phyloP scores from a whole-genome alignment of 1,140 invertebrate species.

The Halesus radiatus region DNA sequence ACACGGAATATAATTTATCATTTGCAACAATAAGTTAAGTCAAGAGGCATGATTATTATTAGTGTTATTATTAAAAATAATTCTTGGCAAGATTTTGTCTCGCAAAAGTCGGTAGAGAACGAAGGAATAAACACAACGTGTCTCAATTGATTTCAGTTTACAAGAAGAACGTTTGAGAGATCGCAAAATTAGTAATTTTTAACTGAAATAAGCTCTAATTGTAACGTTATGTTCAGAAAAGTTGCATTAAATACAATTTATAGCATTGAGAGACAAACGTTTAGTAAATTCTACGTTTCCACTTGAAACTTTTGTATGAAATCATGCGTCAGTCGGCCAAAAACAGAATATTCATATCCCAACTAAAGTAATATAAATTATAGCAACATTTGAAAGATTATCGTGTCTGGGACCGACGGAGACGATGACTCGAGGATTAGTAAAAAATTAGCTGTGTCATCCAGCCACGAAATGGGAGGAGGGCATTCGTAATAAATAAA shows the following conservation, averaged over 20 bases:
- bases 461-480: neutral
- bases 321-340: neutral
- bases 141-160: no score
- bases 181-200: no score
- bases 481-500: slow-evolving; percentile 32
- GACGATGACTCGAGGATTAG: neutral
- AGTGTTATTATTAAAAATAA: slow-evolving; percentile 18
- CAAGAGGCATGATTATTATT: neutral
- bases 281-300: neutral
- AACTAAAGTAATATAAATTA: no score
- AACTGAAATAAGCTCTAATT: neutral
- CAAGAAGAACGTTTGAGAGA: no score
- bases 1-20: no score
- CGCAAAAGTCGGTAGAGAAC: neutral
- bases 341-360: neutral
- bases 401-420: neutral
- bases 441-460: neutral
- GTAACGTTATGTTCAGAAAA: no score
- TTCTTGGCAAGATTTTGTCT: slow-evolving; percentile 36
- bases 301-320: neutral
- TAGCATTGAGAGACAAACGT: neutral
- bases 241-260: no score
- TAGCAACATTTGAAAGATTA: no score
- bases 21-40: no score
- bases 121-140: neutral